Percentiles rank a stretch among this genome's conserved stretches.
phyloP scores from a whole-genome alignment of 1,140 invertebrate genomes.

The Megalonaias nervosa region DNA sequence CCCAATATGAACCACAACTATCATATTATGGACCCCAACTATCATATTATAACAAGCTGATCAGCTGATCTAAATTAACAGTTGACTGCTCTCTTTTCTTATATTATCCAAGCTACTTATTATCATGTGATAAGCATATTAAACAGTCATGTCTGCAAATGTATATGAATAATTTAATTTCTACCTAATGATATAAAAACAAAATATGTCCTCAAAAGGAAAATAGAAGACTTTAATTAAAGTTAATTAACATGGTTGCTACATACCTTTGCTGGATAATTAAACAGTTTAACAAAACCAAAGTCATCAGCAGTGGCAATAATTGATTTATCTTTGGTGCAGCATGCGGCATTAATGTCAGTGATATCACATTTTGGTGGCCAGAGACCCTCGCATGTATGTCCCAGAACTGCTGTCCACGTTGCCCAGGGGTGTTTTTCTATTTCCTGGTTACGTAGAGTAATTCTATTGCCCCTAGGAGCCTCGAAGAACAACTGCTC shows the following conservation, averaged over 20 bases:
- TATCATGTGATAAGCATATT: no score
- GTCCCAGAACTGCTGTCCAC: conserved; percentile 70
- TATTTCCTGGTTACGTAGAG: conserved; percentile 63
- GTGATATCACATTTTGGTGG: conserved; percentile 71
- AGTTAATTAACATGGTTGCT: not conserved
- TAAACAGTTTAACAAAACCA: conserved; percentile 70
- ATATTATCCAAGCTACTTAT: no score
- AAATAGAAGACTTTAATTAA: not conserved
- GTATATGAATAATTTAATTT: no score
- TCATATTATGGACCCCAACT: no score
- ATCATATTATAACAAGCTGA: no score
- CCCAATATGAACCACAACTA: no score
- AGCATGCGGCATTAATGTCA: conserved; percentile 68
- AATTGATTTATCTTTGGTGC: conserved; percentile 59
- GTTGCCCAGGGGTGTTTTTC: conserved; percentile 68
- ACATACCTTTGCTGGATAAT: conserved; percentile 69
- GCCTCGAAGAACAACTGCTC: conserved; percentile 72
- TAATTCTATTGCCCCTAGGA: conserved; percentile 67
- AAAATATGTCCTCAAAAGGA: no score
- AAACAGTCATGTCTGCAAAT: no score
- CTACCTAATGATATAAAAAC: no score
- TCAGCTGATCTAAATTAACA: no score
- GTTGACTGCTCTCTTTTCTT: no score
- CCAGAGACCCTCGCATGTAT: conserved; percentile 70
- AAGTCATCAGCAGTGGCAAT: conserved; percentile 71